Base-by-base conservation (phyloP, 2,797 vertebrate genomes). In the Serranus cabrilla region DNA sequence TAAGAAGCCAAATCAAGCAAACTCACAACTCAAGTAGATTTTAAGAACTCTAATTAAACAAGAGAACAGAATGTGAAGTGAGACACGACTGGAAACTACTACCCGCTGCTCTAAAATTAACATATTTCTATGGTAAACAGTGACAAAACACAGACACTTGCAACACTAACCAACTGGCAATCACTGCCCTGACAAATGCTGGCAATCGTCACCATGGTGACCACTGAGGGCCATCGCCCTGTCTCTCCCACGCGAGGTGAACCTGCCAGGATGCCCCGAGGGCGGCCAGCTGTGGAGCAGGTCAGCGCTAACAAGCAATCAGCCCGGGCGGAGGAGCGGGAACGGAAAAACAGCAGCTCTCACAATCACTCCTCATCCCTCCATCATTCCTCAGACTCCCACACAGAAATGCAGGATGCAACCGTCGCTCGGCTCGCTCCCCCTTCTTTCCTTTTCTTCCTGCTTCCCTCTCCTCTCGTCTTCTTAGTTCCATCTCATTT, bases 281-380 rank as follows among this genome's bases (percentile, higher is more conserved):
- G 88, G 81, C 85, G 43, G 80, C 86, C 90, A 92, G 91, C 91
- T 92, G 90, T 64, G 66, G 55, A 81, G 75, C 78, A 72, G 92
- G 88, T 93, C 92, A 83, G 68, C 16, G 0, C 84, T 91, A 93
- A 94, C 81, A 79, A 94, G 90, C 87, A 86, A 89, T 89, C 88
- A 87, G 76, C 23, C 76, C 3, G 47, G 76, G 79, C 58, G 72
- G 89, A 80, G 85, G 84, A 85, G 73, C 64, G 43, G 77, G 59
- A 74, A 74, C 18, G 85, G 89, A 90, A 91, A 90, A 84, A 89
- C 75, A 79, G 72, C 81, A 42, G 55, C 66, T 72, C 84, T 79
- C 64, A 58, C 76, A 78, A 71, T 66, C 78, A 43, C 71, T 76
- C 67, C 79, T 82, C 84, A 81, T 84, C 71, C 71, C 74, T 77